phyloP scores from a whole-genome alignment of 92 coral and sea anemone species.

The Heliopora coerulea region DNA sequence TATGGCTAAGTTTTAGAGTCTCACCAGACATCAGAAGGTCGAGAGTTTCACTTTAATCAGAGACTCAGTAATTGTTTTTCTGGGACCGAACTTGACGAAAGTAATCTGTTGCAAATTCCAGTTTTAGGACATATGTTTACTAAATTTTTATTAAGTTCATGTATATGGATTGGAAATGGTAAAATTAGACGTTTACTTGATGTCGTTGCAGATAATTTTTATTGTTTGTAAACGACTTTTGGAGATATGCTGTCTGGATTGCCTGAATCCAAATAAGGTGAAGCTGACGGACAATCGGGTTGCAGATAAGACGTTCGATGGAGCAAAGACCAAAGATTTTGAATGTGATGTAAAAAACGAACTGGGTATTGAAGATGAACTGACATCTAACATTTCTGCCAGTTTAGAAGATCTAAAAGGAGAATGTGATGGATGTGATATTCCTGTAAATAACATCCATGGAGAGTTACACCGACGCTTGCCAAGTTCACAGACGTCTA shows the following conservation, averaged over 20 bases:
- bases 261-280: conserved; percentile 53
- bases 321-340: background rate
- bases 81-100: too few species aligned
- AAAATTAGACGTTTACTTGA: background rate
- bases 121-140: too few species aligned
- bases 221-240: conserved; percentile 29
- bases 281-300: conserved; percentile 23
- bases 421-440: conserved; percentile 25
- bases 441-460: conserved; percentile 5
- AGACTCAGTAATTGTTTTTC: too few species aligned
- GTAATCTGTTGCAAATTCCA: too few species aligned
- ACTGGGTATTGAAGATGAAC: background rate
- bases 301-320: conserved; percentile 10
- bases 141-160: too few species aligned
- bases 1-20: too few species aligned
- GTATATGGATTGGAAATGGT: conserved; percentile 8
- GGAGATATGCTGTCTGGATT: conserved; percentile 55
- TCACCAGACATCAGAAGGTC: too few species aligned
- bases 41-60: too few species aligned
- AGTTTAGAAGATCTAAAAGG: conserved; percentile 42
- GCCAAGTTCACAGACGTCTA: conserved; percentile 22
- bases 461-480: background rate
- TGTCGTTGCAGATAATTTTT: conserved; percentile 29
- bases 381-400: conserved; percentile 15
- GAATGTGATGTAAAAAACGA: conserved; percentile 9